Conservation (phyloP, 2,888 invertebrate species). For the Ptilodon capucinus region DNA sequence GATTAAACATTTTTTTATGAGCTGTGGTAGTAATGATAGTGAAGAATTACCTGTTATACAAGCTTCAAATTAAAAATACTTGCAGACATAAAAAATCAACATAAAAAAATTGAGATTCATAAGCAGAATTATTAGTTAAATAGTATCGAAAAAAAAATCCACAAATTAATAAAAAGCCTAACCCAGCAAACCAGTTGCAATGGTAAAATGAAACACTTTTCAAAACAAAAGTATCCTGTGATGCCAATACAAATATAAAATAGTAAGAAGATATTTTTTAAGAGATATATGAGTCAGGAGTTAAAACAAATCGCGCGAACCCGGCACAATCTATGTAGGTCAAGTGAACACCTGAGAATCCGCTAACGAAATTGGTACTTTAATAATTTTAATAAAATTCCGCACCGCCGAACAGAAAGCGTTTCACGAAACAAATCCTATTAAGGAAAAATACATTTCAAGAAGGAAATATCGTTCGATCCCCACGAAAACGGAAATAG, state of each 20-base stretch:
- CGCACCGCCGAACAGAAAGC: conserved; percentile 47
- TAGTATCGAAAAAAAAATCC: too few species aligned
- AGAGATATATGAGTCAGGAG: too few species aligned
- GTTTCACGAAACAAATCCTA: conserved; percentile 64
- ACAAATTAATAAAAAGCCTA: too few species aligned
- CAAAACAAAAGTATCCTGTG: too few species aligned
- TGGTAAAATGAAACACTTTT: too few species aligned
- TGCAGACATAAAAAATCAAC: too few species aligned
- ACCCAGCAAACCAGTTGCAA: too few species aligned
- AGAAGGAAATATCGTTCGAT: conserved; percentile 68
- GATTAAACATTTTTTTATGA: conserved; percentile 16
- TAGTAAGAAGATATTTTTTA: too few species aligned
- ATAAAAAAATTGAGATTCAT: too few species aligned
- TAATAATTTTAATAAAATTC: conserved; percentile 57
- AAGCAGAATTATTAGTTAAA: too few species aligned
- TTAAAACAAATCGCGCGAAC: background rate
- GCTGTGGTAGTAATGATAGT: background rate
- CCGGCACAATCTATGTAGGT: background rate
- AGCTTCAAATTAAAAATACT: background rate
- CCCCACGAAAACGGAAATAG: conserved; percentile 78
- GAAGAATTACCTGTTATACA: background rate
- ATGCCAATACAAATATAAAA: background rate
- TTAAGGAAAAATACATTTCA: conserved; percentile 74
- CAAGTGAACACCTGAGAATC: conserved; percentile 39
- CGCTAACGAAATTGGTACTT: conserved; percentile 50